Percentiles rank a stretch among this genome's conserved stretches.
Conservation (phyloP, 1,140 invertebrate genomes). For the Lerema accius region DNA sequence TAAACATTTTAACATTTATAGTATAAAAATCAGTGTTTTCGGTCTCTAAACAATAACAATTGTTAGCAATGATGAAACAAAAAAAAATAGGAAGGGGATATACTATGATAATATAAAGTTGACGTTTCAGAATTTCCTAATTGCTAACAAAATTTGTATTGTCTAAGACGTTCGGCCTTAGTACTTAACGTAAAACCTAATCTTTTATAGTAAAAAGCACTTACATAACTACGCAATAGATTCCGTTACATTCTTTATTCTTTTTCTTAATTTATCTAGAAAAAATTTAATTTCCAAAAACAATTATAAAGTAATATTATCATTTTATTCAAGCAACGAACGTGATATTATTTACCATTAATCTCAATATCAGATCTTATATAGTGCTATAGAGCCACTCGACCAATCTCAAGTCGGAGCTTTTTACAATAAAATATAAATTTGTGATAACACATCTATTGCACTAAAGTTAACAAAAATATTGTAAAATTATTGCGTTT, state of each 20-base stretch:
- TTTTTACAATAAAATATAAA: constrained; percentile 71
- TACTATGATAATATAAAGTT: no score
- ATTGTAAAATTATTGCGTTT: constrained; percentile 69
- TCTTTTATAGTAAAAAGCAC: constrained; percentile 22
- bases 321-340: constrained; percentile 50
- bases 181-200: constrained; percentile 21
- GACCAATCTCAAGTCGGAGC: constrained; percentile 53
- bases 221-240: constrained; percentile 27
- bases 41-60: no score
- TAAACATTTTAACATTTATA: no score
- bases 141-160: no score
- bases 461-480: constrained; percentile 66
- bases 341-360: constrained; percentile 58
- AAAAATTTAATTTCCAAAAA: constrained; percentile 29
- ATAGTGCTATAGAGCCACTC: constrained; percentile 33
- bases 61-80: no score
- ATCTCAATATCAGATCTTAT: constrained; percentile 80
- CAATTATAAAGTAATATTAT: constrained; percentile 38
- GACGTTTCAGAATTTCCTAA: no score
- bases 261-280: constrained; percentile 25
- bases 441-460: constrained; percentile 77
- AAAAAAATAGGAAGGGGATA: no score
- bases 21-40: no score
- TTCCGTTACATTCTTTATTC: constrained; percentile 24
- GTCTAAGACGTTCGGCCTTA: neutral